A percentile compares a stretch with the other conserved stretches of the same genome.
phyloP scores from a whole-genome alignment of 2,113 vertebrate species.

The Rutilus rutilus region DNA sequence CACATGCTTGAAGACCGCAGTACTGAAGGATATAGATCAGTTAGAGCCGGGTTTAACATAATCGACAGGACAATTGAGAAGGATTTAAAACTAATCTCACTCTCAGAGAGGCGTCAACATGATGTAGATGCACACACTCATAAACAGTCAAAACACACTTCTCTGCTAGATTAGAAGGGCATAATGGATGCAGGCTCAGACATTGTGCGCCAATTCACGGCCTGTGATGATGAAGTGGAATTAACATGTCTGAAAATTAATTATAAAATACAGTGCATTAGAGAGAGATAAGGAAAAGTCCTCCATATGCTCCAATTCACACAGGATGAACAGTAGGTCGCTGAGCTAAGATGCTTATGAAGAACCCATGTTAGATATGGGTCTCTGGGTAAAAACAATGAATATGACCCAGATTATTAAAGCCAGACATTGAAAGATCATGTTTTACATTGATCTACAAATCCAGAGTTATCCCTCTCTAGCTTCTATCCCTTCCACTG shows the following conservation, averaged over 20 bases:
- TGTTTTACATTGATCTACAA: slow-evolving; percentile 10
- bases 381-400: slow-evolving; percentile 37
- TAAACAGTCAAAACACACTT: neutral
- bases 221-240: slow-evolving; percentile 54
- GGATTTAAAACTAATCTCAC: slow-evolving; percentile 53
- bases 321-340: slow-evolving; percentile 28
- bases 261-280: neutral
- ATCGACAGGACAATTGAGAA: slow-evolving; percentile 7
- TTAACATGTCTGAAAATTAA: slow-evolving; percentile 45
- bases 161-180: neutral
- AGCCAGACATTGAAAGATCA: slow-evolving; percentile 12
- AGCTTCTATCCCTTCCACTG: neutral
- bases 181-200: slow-evolving; percentile 29
- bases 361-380: slow-evolving; percentile 23
- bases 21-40: slow-evolving; percentile 11
- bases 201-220: neutral
- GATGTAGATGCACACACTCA: slow-evolving; percentile 31
- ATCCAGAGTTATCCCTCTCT: neutral
- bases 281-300: slow-evolving; percentile 10
- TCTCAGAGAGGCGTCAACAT: slow-evolving; percentile 41
- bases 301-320: slow-evolving; percentile 41
- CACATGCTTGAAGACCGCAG: neutral
- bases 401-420: slow-evolving; percentile 30
- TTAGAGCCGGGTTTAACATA: slow-evolving; percentile 9
- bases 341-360: slow-evolving; percentile 10